Percentiles rank a stretch among this genome's conserved stretches.
Conservation (phyloP, 2,113 vertebrate genomes). For the Gasterosteus aculeatus region DNA sequence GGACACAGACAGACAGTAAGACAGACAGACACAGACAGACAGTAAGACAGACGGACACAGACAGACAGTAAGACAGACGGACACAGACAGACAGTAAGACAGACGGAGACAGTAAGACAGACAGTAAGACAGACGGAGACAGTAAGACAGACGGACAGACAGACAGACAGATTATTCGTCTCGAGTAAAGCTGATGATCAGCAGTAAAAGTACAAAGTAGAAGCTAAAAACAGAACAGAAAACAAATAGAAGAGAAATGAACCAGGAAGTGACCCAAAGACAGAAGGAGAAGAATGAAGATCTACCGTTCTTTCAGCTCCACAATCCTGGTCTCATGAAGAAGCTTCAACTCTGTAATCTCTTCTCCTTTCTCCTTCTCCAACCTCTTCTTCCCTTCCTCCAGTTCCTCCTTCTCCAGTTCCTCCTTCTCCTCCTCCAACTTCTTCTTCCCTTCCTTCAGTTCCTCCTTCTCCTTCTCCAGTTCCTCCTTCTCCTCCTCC, state of each 20-base stretch:
- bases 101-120: too few species aligned
- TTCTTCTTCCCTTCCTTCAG: neutral
- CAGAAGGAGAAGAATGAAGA: neutral
- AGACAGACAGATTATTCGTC: too few species aligned
- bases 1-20: neutral
- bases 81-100: neutral
- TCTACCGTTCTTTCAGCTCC: conserved; percentile 62
- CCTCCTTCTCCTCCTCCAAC: neutral
- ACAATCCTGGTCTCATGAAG: conserved; percentile 62
- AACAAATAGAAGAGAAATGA: too few species aligned
- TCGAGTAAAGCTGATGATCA: too few species aligned
- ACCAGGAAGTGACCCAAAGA: too few species aligned
- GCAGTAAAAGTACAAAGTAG: too few species aligned
- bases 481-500: neutral
- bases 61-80: neutral
- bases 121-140: too few species aligned
- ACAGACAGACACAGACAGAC: neutral
- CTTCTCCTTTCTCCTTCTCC: conserved; percentile 26
- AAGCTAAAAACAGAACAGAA: too few species aligned
- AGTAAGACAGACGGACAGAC: too few species aligned
- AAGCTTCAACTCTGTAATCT: conserved; percentile 62
- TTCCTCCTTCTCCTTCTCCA: conserved; percentile 34
- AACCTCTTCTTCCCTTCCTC: neutral
- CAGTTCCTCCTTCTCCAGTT: neutral
- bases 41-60: neutral